Base-by-base conservation (phyloP, 2,888 invertebrate species). In the Stenotaenia linearis region DNA sequence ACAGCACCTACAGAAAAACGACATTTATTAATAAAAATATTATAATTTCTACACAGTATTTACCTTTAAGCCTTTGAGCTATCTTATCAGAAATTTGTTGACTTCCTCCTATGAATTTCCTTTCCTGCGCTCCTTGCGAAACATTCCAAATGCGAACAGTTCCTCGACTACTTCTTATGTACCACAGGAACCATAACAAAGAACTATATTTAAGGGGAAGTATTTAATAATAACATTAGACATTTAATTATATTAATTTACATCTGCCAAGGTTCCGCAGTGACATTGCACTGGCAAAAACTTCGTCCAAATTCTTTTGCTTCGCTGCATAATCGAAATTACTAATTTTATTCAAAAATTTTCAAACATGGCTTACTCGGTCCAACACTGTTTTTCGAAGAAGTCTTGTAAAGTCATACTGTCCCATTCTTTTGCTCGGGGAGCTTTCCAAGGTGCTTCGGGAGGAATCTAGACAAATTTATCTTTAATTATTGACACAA, bases 91-190 rank as follows among this genome's bases (percentile, higher is more conserved):
- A 85, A 21, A 88, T 84, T 81, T 87, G 87, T 81, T 86, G 86
- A 1, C 86, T 84, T 21, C 88, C 88, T 18, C 87, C 87, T 23
- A 84, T 81, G 79, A 86, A 83, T 82, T 86, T 86, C 61, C 85
- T 82, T 82, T 87, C 87, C 84, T 87, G 83, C n/a, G 83, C 84
- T 0, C 84, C 83, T 23, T 82, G 82, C 37, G 82, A 81, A n/a
- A 82, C 81, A 21, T 80, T 81, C 81, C 81, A 81, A n/a, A 81
- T 81, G 5, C 25, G 79, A 77, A 82, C 80, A 21, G 83, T 82
- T 10, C 83, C 83, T 3, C 83, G 82, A 15, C 82, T 80, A 32
- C 82, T 45, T 37, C 80, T 80, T 18, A 82, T 81, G 77, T 84
- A 84, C 81, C 83, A 83, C 78, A 85, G 79, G 81, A 83, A 84